Evolutionary conservation across 2,888 invertebrate species (phyloP), one percentile per base, ranked within the genome.

Genomic region (Schrankia costaestrigalis): DNA sequence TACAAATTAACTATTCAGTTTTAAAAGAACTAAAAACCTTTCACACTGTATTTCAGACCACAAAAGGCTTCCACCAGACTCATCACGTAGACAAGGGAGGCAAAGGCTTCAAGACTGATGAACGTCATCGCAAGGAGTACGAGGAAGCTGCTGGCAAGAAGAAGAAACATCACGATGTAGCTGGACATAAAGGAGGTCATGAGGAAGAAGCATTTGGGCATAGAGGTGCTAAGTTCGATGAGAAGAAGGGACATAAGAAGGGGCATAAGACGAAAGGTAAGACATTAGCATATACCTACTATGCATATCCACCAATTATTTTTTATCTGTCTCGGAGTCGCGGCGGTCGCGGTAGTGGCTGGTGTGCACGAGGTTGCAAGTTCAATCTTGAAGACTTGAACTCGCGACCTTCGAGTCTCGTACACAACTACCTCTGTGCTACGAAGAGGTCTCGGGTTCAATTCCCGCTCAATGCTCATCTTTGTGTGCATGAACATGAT

Each of bases 201-300:
- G 91, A 93, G 46, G 92, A 93, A 55, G 86, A 90, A 31, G 92
- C 91, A 3, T 91, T 92, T 45, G 92, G 92, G 0, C 90, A 91
- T 31, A 91, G 93, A 51, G 91, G 91, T 0, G 90, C 91, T 0
- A 91, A 93, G 64, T 93, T 92, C 44, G 92, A 91, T 1, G 93
- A 93, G 70, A 93, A 93, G 63, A 92, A 93, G 47, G 93, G 93
- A 0, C 93, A 94, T 66, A 93, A 93, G 64, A 93, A 93, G 56
- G 94, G 94, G 3, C 93, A 93, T 63, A 93, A 93, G 68, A 93
- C 93, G 1, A 93, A 92, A 72, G 94, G 89, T 87, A 33, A 50
- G 62, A 6, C 6, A 21, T 10, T 17, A 17, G 7, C 7, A 17
- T 17, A n/a, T 17, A 17, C 17, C 17, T 4, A 5, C 4, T 5